Base-by-base conservation (phyloP, 2,888 invertebrate species). In the Melinaea marsaeus region DNA sequence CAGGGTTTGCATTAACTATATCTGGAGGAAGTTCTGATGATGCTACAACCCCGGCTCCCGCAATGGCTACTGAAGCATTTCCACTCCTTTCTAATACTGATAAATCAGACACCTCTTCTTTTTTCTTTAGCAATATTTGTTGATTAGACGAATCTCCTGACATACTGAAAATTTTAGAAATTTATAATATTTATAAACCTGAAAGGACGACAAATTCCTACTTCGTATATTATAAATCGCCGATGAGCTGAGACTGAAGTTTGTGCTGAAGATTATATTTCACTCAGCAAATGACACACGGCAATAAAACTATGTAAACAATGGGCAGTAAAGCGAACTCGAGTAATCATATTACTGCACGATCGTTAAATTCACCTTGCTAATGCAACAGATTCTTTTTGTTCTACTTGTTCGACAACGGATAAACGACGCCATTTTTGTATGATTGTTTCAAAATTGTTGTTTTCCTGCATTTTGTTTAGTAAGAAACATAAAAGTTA, bases 361-460 rank as follows among this genome's bases (percentile, higher is more conserved):
- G 61, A 61, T 59, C 55, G 61, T 55, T 34, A 68, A 71, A 74
- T 76, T 83, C 78, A 89, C 89, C 87, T 88, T 74, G 80, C 75
- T 74, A 77, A 61, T 63, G 65, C 75, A 70, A 80, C 75, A 65
- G 79, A 73, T 74, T 83, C 83, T 70, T 75, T 75, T 79, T 78
- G 80, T 77, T 85, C 86, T 34, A 60, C 34, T 61, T 61, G 62
- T 45, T 68, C 69, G 46, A 58, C 57, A 58, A 81, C 85, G 74
- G 88, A 86, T 78, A 86, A 79, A 76, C 84, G 86, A 79, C 88
- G 86, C 89, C 89, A 89, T 80, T 83, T 84, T 75, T 74, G 85
- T 71, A 86, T 81, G 78, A 88, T 84, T 76, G 83, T 79, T 75
- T 85, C 83, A 80, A 88, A 89, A 84, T 85, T 85, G 72, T 81